Evolutionary conservation across 2,888 invertebrate species (phyloP), one percentile per base, ranked within the genome.

Genomic region (Epinotia bilunana): DNA sequence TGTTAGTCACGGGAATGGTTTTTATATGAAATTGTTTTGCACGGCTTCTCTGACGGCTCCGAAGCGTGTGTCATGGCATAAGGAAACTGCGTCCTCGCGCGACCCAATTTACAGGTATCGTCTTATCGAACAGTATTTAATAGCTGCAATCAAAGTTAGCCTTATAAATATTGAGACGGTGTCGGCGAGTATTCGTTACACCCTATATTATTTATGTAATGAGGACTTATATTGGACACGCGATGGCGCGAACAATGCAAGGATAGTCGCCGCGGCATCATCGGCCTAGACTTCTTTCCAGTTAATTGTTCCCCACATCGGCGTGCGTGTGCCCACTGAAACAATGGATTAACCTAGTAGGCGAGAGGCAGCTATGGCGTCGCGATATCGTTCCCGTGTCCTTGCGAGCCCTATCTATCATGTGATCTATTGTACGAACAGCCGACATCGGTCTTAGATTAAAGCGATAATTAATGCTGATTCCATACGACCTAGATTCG

Each of bases 401-500:
- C 93, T 93, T 92, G 91, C 89, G 89, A 86, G 86, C 84, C 87
- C 85, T 91, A 93, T 92, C 92, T 92, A 91, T 92, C 91, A 92
- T 91, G 93, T 93, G 93, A 93, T 93, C 93, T 93, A 93, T 93
- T 93, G 93, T 93, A 90, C 88, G 87, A 86, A 87, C 86, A 88
- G 84, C 88, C 91, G 88, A 90, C 91, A 91, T 91, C 91, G 92
- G 89, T 91, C 90, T 90, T 87, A 93, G 93, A 93, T 93, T 93
- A 92, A 88, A 91, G 89, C 91, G 91, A 93, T 93, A 93, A 93
- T 93, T 93, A 93, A 93, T 93, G 93, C 91, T 93, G 93, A 94
- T 93, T 93, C 92, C 94, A 93, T 93, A 93, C 93, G 93, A 93
- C 93, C 93, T 92, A 93, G 90, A 90, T 93, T 90, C 88, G 88